Base-by-base conservation (phyloP, 2,797 vertebrate genomes). In the Anguilla marmorata region DNA sequence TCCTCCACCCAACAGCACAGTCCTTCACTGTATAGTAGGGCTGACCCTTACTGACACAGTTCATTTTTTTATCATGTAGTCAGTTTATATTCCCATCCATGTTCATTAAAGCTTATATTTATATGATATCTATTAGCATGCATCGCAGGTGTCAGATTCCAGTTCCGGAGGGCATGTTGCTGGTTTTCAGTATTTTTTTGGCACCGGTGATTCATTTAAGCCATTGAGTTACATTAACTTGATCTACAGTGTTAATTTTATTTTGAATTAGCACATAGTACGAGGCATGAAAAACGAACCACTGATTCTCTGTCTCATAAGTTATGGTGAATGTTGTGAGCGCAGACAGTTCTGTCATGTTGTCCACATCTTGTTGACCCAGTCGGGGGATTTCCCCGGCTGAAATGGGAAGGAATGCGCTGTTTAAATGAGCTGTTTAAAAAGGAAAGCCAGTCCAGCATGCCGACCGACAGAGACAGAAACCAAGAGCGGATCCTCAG, bases 261-360 rank as follows among this genome's bases (percentile, higher is more conserved):
- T 80, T 41, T 56, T 41, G 74, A 69, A 76, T 54, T 52, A 74
- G 85, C 85, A 74, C 27, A 14, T 52, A 50, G 63, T 30, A 48
- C 19, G 33, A 21, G 66, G 12, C n/a, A 76, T 27, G 14, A 33
- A 76, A 24, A 21, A 50, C 41, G 8, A 74, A 52, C 41, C 19
- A 33, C 48, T 56, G 21, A 86, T 12, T 8, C 14, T 21, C 80
- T 50, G 41, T 45, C 5, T 56, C 50, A 5, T 83, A 27, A 30
- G 27, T 30, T 41, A 85, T 33, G 54, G 33, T 14, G 12, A 85
- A 45, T 30, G 37, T 24, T 27, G n/a, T 30, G 54, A 27, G n/a
- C 76, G 52, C 86, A 37, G 12, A 63, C 74, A 80, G 54, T 82
- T 41, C 7, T 0, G 45, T 69, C 50, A 52, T 84, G 84, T 69